phyloP scores from a whole-genome alignment of 1,140 invertebrate species.

The Batillaria attramentaria region DNA sequence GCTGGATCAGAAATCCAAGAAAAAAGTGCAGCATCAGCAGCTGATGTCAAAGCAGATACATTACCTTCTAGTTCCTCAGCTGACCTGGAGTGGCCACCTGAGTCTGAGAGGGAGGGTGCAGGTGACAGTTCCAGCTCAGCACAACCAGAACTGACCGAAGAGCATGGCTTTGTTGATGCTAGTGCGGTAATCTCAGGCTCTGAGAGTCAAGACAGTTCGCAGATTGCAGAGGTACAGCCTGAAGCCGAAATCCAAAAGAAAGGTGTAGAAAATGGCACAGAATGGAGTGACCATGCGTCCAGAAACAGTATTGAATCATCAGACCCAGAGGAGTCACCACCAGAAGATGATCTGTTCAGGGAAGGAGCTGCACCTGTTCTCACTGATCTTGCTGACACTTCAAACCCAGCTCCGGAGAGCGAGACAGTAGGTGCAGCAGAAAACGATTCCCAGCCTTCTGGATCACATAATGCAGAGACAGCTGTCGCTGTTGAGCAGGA shows the following conservation, averaged over 20 bases:
- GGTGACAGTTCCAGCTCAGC: too few relatives aligned
- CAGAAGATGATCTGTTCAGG: constrained; percentile 21
- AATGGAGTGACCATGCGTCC: too few relatives aligned
- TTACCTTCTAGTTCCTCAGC: too few relatives aligned
- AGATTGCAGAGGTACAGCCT: background rate
- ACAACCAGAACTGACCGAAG: background rate
- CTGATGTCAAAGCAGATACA: too few relatives aligned
- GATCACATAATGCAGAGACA: background rate
- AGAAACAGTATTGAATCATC: too few relatives aligned
- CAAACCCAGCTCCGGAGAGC: background rate
- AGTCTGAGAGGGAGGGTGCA: background rate
- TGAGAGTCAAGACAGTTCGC: background rate
- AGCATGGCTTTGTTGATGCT: background rate
- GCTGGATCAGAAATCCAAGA: too few relatives aligned
- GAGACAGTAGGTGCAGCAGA: background rate
- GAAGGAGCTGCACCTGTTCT: too few relatives aligned
- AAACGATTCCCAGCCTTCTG: background rate
- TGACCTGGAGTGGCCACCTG: background rate
- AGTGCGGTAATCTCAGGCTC: background rate
- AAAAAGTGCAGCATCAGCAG: too few relatives aligned
- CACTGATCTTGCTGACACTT: background rate
- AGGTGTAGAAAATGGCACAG: background rate
- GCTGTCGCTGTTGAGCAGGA: too few relatives aligned
- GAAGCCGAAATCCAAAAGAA: background rate
- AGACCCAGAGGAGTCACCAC: constrained; percentile 13